phyloP scores from a whole-genome alignment of 2,797 vertebrate species.

The Hyperoplus immaculatus region DNA sequence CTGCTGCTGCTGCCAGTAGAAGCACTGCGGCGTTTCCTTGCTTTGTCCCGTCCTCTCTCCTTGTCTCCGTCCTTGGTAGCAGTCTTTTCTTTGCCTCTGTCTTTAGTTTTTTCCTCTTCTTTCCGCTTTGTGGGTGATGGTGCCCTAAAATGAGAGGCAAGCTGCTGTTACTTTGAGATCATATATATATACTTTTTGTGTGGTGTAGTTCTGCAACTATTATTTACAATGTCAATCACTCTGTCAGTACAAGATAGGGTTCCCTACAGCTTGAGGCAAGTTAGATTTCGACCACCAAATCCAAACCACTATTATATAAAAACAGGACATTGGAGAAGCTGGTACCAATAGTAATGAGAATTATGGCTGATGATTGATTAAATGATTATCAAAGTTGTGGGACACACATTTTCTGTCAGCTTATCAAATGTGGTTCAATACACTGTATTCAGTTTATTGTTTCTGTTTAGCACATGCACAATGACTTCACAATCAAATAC shows the following conservation, averaged over 20 bases:
- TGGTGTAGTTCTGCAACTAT: neutral
- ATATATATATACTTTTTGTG: neutral
- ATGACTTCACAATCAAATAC: neutral
- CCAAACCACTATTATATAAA: neutral
- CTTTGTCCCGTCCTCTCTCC: conserved; percentile 93
- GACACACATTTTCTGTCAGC: neutral
- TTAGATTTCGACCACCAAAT: too few species aligned
- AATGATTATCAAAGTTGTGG: neutral
- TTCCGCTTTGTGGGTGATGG: conserved; percentile 96
- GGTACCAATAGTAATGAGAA: neutral
- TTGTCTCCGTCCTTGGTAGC: conserved; percentile 93
- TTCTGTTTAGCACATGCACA: neutral
- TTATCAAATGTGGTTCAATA: neutral
- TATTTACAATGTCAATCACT: neutral
- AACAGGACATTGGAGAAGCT: neutral
- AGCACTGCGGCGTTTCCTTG: conserved; percentile 93
- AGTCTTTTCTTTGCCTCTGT: conserved; percentile 92
- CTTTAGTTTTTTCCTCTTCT: conserved; percentile 96
- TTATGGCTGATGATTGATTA: neutral
- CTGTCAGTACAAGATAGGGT: neutral
- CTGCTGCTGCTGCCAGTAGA: conserved; percentile 96
- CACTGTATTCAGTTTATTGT: neutral
- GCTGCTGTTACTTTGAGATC: conserved; percentile 1
- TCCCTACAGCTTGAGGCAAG: too few species aligned
- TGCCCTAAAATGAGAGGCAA: conserved; percentile 84